Evolutionary conservation across 2,113 vertebrate genomes (phyloP).

Genomic region (Phalacrocorax pelagicus): DNA sequence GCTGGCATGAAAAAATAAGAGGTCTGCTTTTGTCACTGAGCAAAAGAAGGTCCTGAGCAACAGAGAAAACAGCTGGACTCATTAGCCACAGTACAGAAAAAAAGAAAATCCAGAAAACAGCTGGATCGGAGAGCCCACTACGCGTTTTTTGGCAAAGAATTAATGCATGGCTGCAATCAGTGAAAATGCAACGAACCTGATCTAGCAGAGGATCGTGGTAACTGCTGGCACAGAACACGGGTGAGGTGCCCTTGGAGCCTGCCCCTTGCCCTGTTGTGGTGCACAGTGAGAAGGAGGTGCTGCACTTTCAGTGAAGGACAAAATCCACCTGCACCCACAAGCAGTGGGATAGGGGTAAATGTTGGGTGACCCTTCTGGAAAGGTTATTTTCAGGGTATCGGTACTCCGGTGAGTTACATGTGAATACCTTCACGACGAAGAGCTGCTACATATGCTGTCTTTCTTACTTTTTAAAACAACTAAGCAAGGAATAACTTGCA

Average conservation of each 20-base stretch:
- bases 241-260: not conserved
- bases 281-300: not conserved
- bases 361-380: not conserved
- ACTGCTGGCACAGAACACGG: not conserved
- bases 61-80: not conserved
- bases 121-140: not conserved
- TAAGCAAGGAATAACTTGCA: not conserved
- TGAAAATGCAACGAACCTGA: not conserved
- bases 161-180: not conserved
- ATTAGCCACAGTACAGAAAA: not conserved
- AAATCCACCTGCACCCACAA: not conserved
- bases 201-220: too few relatives aligned
- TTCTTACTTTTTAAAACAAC: not conserved
- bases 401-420: rapidly evolving
- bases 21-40: not conserved
- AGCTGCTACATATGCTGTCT: not conserved
- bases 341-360: not conserved
- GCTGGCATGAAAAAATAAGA: not conserved
- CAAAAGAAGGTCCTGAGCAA: not conserved
- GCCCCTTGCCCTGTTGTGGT: not conserved
- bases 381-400: not conserved
- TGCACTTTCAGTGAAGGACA: not conserved
- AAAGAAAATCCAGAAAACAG: not conserved
- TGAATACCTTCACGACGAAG: rapidly evolving
- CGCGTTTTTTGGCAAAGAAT: not conserved